Percentiles rank a stretch among this genome's conserved stretches.
Evolutionary conservation across 2,113 vertebrate species (phyloP).

Genomic region (Amazona vittata): DNA sequence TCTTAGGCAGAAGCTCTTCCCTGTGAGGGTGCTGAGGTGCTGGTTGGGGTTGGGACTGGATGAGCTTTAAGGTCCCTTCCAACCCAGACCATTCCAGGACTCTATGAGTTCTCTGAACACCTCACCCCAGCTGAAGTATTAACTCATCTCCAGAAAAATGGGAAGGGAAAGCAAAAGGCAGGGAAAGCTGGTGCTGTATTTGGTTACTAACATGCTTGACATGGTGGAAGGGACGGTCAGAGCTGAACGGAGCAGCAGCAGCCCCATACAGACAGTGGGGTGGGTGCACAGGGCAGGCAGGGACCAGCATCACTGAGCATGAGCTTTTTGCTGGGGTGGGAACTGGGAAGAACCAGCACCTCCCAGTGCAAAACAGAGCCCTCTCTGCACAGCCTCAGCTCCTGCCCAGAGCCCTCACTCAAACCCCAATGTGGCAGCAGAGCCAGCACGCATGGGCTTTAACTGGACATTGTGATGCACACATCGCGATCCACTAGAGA

Average conservation of each 20-base stretch:
- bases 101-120: background rate
- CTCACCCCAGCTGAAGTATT: background rate
- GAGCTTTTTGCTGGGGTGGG: background rate
- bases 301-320: background rate
- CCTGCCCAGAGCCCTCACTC: background rate
- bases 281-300: background rate
- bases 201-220: background rate
- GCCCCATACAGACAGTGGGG: background rate
- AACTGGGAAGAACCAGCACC: background rate
- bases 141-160: background rate
- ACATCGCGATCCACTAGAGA: background rate
- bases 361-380: background rate
- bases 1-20: background rate
- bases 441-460: background rate
- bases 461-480: accelerated
- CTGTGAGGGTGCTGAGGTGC: background rate
- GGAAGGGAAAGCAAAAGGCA: background rate
- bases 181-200: background rate
- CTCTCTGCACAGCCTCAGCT: background rate
- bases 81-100: background rate
- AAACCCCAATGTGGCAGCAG: accelerated
- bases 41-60: background rate
- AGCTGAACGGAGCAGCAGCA: background rate
- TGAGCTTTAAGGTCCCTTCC: background rate
- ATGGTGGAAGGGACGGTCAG: background rate